These are phyloP conservation scores for Magallana angulata DNA, from an alignment of 1,140 invertebrate genomes.

Conservation along the genomic window DNA sequence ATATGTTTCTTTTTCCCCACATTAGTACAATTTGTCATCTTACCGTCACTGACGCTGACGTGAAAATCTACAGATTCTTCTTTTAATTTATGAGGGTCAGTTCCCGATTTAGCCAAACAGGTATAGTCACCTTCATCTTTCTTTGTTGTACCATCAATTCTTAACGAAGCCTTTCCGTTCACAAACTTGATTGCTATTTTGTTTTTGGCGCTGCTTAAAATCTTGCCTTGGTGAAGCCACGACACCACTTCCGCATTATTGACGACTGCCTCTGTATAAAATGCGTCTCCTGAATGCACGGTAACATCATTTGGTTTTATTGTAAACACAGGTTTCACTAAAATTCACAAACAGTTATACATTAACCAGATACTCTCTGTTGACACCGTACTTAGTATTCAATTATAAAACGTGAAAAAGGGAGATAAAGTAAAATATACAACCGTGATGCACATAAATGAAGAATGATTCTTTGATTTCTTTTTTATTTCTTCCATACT, in stretches of 20 bases:
- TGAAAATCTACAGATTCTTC: neutral
- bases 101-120: neutral
- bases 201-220: neutral
- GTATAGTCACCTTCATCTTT: neutral
- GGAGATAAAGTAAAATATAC: neutral
- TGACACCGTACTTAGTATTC: no score
- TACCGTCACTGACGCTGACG: neutral
- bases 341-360: neutral
- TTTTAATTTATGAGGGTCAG: neutral
- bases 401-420: no score
- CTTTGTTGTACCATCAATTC: neutral
- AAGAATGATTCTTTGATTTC: neutral
- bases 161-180: neutral
- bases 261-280: neutral
- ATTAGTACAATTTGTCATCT: neutral
- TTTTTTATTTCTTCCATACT: neutral
- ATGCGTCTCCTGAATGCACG: neutral
- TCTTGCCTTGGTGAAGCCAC: neutral
- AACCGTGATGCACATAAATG: constrained; percentile 1
- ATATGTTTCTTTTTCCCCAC: neutral
- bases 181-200: neutral
- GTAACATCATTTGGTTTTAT: neutral
- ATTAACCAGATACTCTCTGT: no score
- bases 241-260: neutral
- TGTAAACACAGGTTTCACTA: neutral